Percentiles rank a stretch among this genome's conserved stretches.
Evolutionary conservation across 2,113 vertebrate species (phyloP).

Genomic region (Gavia stellata): DNA sequence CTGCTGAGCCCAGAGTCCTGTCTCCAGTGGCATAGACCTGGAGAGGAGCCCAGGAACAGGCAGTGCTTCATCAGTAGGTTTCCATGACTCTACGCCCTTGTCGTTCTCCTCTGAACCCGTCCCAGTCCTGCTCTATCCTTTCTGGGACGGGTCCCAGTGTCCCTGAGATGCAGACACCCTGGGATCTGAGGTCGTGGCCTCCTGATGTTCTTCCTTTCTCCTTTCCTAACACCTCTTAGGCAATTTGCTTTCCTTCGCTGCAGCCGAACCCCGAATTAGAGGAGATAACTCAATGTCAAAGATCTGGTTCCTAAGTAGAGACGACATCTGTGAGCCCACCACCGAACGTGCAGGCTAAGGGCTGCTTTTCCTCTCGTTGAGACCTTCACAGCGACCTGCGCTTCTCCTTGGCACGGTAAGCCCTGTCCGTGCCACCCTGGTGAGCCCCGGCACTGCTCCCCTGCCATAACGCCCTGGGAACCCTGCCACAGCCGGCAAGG

Average conservation of each 20-base stretch:
- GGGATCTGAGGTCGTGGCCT: not conserved
- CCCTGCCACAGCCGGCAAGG: not conserved
- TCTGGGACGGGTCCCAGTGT: not conserved
- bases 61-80: not conserved
- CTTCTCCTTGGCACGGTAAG: not conserved
- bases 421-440: not conserved
- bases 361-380: not conserved
- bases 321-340: not conserved
- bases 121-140: not conserved
- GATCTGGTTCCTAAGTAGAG: not conserved
- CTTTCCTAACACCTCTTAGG: not conserved
- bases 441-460: not conserved
- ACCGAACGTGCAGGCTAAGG: accelerated
- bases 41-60: not conserved
- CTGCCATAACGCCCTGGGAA: not conserved
- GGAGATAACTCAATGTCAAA: not conserved
- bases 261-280: not conserved
- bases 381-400: not conserved
- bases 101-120: not conserved
- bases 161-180: not conserved
- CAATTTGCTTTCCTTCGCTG: not conserved
- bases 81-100: not conserved
- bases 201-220: not conserved
- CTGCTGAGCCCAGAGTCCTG: not conserved
- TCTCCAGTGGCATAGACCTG: not conserved